phyloP scores from a whole-genome alignment of 2,888 invertebrate species.

The Orthosia cruda region DNA sequence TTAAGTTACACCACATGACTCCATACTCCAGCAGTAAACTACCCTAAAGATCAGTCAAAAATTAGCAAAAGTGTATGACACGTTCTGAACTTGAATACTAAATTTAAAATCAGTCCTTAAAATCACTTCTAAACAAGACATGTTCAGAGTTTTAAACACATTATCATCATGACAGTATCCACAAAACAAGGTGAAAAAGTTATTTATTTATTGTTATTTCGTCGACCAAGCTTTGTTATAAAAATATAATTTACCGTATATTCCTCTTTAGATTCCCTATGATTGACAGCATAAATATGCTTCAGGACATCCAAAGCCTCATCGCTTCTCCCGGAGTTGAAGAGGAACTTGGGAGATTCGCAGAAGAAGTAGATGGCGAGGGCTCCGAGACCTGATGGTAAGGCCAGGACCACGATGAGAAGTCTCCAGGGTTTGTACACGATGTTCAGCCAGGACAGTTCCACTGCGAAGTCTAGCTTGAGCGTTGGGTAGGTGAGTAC shows the following conservation, averaged over 20 bases:
- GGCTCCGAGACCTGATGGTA: slow-evolving; percentile 90
- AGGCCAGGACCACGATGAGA: slow-evolving; percentile 90
- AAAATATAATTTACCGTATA: slow-evolving; percentile 75
- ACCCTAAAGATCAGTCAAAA: no score
- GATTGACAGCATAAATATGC: slow-evolving; percentile 83
- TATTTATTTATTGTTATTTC: not conserved
- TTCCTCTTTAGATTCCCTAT: slow-evolving; percentile 75
- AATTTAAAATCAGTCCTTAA: no score
- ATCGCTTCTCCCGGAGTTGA: slow-evolving; percentile 92
- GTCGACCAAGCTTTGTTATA: not conserved
- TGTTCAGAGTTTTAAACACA: no score
- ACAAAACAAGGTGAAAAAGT: no score
- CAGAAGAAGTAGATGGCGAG: slow-evolving; percentile 92
- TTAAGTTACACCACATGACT: no score
- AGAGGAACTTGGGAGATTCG: slow-evolving; percentile 95
- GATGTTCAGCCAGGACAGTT: slow-evolving; percentile 88
- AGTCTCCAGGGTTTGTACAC: slow-evolving; percentile 95
- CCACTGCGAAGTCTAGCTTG: slow-evolving; percentile 88
- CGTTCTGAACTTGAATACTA: no score
- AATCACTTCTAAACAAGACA: no score
- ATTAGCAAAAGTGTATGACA: no score
- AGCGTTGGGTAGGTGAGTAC: slow-evolving; percentile 94
- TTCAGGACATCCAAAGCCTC: slow-evolving; percentile 91
- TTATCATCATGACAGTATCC: no score
- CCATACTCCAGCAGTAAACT: no score